Percentiles rank a stretch among this genome's conserved stretches.
Conservation (phyloP, 1,140 invertebrate genomes). For the Drosophila pallidifrons region DNA sequence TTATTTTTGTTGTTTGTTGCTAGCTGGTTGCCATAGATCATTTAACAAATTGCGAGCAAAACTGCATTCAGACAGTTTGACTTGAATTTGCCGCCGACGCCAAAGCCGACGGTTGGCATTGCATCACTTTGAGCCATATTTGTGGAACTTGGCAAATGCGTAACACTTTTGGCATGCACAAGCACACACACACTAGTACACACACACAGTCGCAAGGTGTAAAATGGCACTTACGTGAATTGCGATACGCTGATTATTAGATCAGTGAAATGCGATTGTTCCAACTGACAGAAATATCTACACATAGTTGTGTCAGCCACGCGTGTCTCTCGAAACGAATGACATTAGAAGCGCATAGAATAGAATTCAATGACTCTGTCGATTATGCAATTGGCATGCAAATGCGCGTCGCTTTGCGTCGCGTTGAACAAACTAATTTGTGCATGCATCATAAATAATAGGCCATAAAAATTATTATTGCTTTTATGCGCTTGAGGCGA, state of each 20-base stretch:
- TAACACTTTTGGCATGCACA: slow-evolving; percentile 53
- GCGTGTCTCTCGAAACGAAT: slow-evolving; percentile 24
- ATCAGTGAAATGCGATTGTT: slow-evolving; percentile 48
- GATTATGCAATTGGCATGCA: slow-evolving; percentile 80
- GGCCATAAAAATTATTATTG: slow-evolving; percentile 41
- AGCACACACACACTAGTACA: neutral
- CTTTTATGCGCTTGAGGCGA: slow-evolving; percentile 44
- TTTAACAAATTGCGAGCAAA: slow-evolving; percentile 54
- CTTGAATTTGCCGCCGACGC: slow-evolving; percentile 46
- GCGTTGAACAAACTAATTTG: slow-evolving; percentile 21
- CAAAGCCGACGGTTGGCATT: slow-evolving; percentile 43
- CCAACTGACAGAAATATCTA: slow-evolving; percentile 3
- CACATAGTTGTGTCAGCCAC: slow-evolving; percentile 26
- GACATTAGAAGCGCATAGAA: slow-evolving; percentile 22
- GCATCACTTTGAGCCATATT: slow-evolving; percentile 61
- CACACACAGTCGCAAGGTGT: slow-evolving; percentile 40
- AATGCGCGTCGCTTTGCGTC: slow-evolving; percentile 5
- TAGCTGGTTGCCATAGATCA: slow-evolving; percentile 34
- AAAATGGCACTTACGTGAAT: slow-evolving; percentile 56
- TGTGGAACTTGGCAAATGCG: slow-evolving; percentile 53
- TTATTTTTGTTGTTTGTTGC: slow-evolving; percentile 19
- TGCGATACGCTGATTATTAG: slow-evolving; percentile 5
- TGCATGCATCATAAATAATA: slow-evolving; percentile 68
- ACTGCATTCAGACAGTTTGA: slow-evolving; percentile 50
- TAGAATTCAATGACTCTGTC: slow-evolving; percentile 40